phyloP scores from a whole-genome alignment of 2,888 invertebrate species.

The Cotesia congregata region DNA sequence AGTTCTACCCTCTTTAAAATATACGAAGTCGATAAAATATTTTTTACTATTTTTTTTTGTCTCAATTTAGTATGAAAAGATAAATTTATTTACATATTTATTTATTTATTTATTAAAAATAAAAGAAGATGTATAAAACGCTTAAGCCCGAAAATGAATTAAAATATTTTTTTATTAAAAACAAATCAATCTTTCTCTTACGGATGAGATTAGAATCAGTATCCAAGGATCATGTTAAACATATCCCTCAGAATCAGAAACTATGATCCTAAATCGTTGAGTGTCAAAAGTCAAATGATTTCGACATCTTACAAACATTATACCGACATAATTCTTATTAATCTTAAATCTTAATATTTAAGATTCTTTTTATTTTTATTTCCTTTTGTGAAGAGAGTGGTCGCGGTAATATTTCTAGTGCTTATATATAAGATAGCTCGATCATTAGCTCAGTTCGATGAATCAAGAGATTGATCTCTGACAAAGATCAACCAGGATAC shows the following conservation, averaged over 20 bases:
- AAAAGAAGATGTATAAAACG: neutral
- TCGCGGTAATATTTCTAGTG: neutral
- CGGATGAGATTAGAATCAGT: neutral
- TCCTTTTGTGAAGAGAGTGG: neutral
- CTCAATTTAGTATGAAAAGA: too few species aligned
- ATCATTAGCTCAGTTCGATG: constrained; percentile 1
- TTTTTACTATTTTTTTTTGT: too few species aligned
- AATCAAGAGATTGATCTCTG: constrained; percentile 32
- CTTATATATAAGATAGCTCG: neutral
- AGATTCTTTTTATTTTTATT: neutral
- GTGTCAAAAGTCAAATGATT: constrained; percentile 7
- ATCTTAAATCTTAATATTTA: neutral
- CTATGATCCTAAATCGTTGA: neutral
- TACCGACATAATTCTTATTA: neutral
- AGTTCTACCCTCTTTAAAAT: too few species aligned
- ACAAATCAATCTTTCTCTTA: constrained; percentile 3
- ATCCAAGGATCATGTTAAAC: neutral
- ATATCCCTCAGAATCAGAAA: constrained; percentile 10
- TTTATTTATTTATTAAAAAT: too few species aligned
- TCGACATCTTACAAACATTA: constrained; percentile 12
- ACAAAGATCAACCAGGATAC: constrained; percentile 18
- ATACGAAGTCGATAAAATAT: too few species aligned
- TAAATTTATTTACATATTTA: too few species aligned
- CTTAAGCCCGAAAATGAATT: neutral
- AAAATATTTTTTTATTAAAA: constrained; percentile 4